phyloP scores from a whole-genome alignment of 2,888 invertebrate genomes.

The Erannis defoliaria region DNA sequence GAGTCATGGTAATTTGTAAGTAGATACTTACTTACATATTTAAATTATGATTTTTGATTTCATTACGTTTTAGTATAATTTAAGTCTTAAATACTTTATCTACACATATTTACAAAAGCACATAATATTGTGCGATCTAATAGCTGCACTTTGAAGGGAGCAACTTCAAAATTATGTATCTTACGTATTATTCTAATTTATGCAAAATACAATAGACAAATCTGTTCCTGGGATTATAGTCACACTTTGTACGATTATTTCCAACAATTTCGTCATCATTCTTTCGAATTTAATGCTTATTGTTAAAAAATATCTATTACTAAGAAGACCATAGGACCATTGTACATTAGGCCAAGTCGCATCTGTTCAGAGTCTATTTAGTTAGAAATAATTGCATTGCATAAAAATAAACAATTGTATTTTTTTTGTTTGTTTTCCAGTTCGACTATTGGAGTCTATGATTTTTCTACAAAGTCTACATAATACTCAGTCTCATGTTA shows the following conservation, averaged over 20 bases:
- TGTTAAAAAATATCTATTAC: conserved; percentile 31
- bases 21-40: conserved; percentile 1
- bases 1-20: conserved; percentile 2
- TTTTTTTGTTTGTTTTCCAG: conserved; percentile 56
- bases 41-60: conserved; percentile 58
- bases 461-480: conserved; percentile 75
- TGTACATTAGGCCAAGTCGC: conserved; percentile 41
- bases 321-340: conserved; percentile 29
- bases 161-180: conserved; percentile 53
- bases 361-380: conserved; percentile 15
- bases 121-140: conserved; percentile 66
- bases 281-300: conserved; percentile 20
- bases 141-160: conserved; percentile 83
- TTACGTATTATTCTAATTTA: conserved; percentile 41
- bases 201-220: conserved; percentile 67
- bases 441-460: conserved; percentile 57
- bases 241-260: conserved; percentile 82
- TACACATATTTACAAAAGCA: conserved; percentile 79
- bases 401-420: conserved; percentile 31
- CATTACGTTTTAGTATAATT: conserved; percentile 70
- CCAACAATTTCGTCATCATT: conserved; percentile 47
- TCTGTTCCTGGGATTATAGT: conserved; percentile 74
- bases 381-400: conserved; percentile 25
- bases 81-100: conserved; percentile 71
- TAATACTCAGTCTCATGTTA: conserved; percentile 84